Evolutionary conservation across 1,140 invertebrate species (phyloP).

Genomic region (Coptotermes formosanus): DNA sequence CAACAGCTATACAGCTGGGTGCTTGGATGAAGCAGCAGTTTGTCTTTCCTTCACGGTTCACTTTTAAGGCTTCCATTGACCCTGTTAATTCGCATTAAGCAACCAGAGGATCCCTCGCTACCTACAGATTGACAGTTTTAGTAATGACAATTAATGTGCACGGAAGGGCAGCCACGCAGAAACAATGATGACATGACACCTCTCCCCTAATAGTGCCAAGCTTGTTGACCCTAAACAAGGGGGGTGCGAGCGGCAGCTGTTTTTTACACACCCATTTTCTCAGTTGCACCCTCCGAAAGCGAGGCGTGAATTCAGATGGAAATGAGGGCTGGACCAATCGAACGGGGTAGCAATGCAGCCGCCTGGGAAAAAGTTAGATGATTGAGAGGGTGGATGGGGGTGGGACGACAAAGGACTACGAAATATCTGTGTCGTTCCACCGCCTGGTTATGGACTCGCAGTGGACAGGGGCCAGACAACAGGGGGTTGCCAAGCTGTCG

Average conservation of each 20-base stretch:
- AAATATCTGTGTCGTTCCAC: constrained; percentile 4
- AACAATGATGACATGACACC: background rate
- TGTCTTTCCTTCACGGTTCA: too few species aligned
- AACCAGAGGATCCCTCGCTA: too few species aligned
- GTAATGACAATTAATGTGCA: background rate
- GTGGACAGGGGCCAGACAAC: background rate
- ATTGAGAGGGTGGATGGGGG: constrained; percentile 4
- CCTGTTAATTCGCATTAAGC: too few species aligned
- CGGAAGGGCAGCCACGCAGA: background rate
- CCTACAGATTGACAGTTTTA: background rate
- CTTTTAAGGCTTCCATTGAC: too few species aligned
- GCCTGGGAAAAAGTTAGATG: background rate
- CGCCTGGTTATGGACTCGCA: background rate
- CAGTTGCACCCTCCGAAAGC: background rate
- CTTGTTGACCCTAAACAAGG: constrained; percentile 14
- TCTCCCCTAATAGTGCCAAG: background rate
- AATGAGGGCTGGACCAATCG: background rate
- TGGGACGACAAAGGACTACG: background rate
- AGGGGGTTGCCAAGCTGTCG: background rate
- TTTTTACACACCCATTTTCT: constrained; percentile 14
- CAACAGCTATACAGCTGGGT: too few species aligned
- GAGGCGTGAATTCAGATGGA: constrained; percentile 10
- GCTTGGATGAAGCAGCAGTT: too few species aligned
- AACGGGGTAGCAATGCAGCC: background rate
- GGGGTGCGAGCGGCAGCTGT: background rate